Evolutionary conservation across 2,888 invertebrate species (phyloP), one percentile per base, ranked within the genome.

Genomic region (Oxytorus armatus): DNA sequence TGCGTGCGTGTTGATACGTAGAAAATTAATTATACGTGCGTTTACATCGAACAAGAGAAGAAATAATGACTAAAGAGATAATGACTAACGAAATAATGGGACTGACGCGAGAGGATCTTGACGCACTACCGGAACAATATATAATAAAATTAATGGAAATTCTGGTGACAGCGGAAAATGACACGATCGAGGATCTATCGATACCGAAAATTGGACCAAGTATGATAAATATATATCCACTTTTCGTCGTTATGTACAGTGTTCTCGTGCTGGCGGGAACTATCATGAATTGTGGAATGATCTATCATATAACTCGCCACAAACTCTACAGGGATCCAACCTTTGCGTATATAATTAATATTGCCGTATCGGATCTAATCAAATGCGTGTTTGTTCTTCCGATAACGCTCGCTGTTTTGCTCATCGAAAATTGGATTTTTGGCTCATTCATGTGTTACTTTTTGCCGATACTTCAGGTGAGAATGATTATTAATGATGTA

Each of bases 371-470:
- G 84, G 95, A 95, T 88, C 91, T 95, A 44, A 92, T 95, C 47
- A 95, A 95, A 90, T 95, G 95, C 86, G 91, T 94, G 16, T 89
- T 95, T 75, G 95, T 95, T n/a, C 87, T 96, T 85, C 96, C 96
- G 11, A 93, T 96, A 5, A 94, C 95, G 0, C 89, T 96, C 82
- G 94, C 94, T 85, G 95, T 95, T 63, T 92, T 96, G 85, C 92
- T 96, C 44, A 92, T 96, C 77, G 94, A 95, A 87, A 95, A 96
- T 89, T 96, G 96, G 96, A 93, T 96, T 79, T 94, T 95, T 85
- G 96, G 96, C 5, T 94, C 95, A 85, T 94, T 95, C 84, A 89
- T 96, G 79, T 96, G 96, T 91, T 95, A 94, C 88, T 95, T 95
- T 88, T 88, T 96, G 83, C 96, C 96, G 0, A 95, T 96, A 94